Base-by-base conservation (phyloP, 2,888 invertebrate genomes). In the Aradus depressus region DNA sequence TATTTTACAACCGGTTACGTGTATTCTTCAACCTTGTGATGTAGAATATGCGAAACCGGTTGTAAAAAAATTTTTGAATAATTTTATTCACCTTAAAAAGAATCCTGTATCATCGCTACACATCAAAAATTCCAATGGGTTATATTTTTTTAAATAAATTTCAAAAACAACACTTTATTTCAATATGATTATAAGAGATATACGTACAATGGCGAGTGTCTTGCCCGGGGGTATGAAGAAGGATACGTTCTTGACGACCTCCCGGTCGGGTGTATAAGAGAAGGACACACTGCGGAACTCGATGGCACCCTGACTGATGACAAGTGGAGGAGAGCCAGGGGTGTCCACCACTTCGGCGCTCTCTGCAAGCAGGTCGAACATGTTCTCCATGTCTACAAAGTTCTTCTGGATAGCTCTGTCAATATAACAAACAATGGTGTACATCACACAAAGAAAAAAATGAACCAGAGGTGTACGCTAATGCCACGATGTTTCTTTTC, bases 301-400 rank as follows among this genome's bases (percentile, higher is more conserved):
- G 23, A 98, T 81, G 39, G 73, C 74, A 16, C 87, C 89, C 48
- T 77, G 76, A 37, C 77, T 74, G 8, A 87, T 70, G 3, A 73
- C 61, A 42, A 96, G 67, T 0, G 79, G 77, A 0, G 77, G 76
- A 6, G 93, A 91, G 48, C 84, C 82, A 0, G 83, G 78, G 0
- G 80, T 79, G 70, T 97, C 93, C 3, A 79, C 73, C 21, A 96
- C 80, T 72, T 97, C 95, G 48, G 84, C 79, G 38, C 85, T 79
- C 63, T 91, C 89, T 32, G 84, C 77, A 63, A 98, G 73, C 56
- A 98, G 69, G 61, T 96, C 95, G 66, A 97, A 92, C 97, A 98
- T 96, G 68, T 97, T 97, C 69, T 98, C 97, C 97, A 97, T 97
- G 65, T 98, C 97, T 16, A 97, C 82, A 64, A 98, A 97, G 65